Percentiles rank a stretch among this genome's conserved stretches.
phyloP scores from a whole-genome alignment of 1,140 invertebrate species.

The Parapsyche elsis region DNA sequence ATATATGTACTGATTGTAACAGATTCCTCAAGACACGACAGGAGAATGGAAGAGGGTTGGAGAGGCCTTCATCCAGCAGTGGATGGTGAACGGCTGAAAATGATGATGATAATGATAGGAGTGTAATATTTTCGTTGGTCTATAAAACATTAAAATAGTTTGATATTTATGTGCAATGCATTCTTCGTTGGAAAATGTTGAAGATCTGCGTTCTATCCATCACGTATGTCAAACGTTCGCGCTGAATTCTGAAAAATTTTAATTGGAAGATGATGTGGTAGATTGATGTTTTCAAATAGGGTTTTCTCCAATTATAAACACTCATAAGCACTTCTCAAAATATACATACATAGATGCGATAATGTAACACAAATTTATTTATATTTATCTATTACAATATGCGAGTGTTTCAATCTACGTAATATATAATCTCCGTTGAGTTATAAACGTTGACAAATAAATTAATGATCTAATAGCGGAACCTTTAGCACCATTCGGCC shows the following conservation, averaged over 20 bases:
- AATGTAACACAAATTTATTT: neutral
- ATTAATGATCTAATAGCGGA: neutral
- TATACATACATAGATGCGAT: neutral
- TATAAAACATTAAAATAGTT: too few relatives aligned
- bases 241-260: conserved; percentile 41
- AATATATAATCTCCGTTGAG: neutral
- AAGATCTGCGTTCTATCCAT: neutral
- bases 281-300: conserved; percentile 29
- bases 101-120: too few relatives aligned
- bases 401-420: neutral
- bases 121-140: too few relatives aligned
- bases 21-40: too few relatives aligned
- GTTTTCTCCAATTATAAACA: neutral
- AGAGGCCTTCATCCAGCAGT: too few relatives aligned
- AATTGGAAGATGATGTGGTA: conserved; percentile 34
- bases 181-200: conserved; percentile 18
- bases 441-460: conserved; percentile 8
- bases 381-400: neutral
- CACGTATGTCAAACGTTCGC: conserved; percentile 28
- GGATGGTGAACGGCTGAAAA: too few relatives aligned
- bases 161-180: too few relatives aligned
- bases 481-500: too few relatives aligned
- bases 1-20: too few relatives aligned
- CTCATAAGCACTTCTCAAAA: neutral
- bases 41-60: too few relatives aligned